A percentile compares a stretch with the other conserved stretches of the same genome.
These are phyloP conservation scores for Myocastor coypus DNA, from an alignment of 2,113 vertebrate species.

Conservation along the genomic window DNA sequence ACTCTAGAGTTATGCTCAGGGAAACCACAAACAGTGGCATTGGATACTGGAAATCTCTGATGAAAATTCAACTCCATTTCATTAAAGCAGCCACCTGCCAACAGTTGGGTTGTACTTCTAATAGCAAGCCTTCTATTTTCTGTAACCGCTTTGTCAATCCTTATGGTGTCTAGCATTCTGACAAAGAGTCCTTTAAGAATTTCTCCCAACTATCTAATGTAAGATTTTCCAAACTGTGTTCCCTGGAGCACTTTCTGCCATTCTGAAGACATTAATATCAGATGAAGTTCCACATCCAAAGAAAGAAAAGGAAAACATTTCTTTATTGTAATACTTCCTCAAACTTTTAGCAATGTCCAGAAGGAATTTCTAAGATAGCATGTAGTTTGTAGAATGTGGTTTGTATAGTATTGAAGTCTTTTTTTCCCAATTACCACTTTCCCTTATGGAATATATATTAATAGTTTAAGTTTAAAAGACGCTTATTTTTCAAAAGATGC, in stretches of 20 bases:
- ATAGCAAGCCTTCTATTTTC: neutral
- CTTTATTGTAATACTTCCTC: neutral
- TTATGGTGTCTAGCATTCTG: neutral
- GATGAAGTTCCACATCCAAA: neutral
- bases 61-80: neutral
- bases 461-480: neutral
- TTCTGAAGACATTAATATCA: constrained; percentile 24
- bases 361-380: neutral
- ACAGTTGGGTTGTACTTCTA: neutral
- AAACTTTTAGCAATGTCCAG: neutral
- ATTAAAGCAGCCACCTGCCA: neutral
- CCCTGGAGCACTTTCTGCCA: neutral
- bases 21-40: neutral
- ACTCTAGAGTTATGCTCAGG: neutral
- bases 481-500: neutral
- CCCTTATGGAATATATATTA: neutral
- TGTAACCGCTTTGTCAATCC: neutral
- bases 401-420: neutral
- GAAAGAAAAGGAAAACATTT: neutral
- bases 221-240: neutral
- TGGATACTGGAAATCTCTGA: neutral
- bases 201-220: neutral
- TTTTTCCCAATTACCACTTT: neutral
- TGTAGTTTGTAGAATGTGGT: neutral
- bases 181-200: neutral